Evolutionary conservation across 2,797 vertebrate species (phyloP), one percentile per base, ranked within the genome.

Genomic region (Pampus argenteus): DNA sequence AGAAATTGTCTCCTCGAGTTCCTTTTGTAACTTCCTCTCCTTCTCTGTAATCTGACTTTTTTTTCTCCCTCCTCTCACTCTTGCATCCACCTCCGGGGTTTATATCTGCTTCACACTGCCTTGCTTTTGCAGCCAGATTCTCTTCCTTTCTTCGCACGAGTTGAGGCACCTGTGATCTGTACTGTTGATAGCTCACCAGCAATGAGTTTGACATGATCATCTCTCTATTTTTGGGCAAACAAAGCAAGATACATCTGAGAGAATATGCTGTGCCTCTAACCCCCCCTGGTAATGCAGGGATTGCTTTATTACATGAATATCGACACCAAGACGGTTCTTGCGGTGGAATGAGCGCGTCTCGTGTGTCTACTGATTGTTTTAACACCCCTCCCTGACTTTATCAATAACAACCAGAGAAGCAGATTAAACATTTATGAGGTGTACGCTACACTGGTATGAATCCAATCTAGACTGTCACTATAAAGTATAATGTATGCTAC

Each of bases 391-490:
- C 74, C 78, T 54, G 74, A 84, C 87, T 83, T 78, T 89, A 92
- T 91, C 89, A 87, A 90, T 90, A 92, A 90, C 91, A 92, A 84
- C 64, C 81, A 79, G 83, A 82, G 87, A 82, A 74, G 74, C 52
- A 84, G 82, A 94, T 94, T 89, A 93, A 93, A 93, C 93, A 93
- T 94, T 93, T 91, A 93, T 91, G 90, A 94, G 89, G 84, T 84
- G 85, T 83, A 87, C 64, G 86, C 87, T 67, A 83, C 81, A 82
- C 86, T 88, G 86, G 88, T 88, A 81, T 79, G 84, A 88, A 88
- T 91, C 90, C 92, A 92, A 93, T 90, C 89, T 82, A 76, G 31
- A 81, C 88, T 90, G 91, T 90, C 91, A 91, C 86, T 75, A 78
- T 89, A 88, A 90, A 91, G 89, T 86, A 89, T 77, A 77, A 71